Conservation (phyloP, 2,113 vertebrate genomes). For the Cyanistes caeruleus region DNA sequence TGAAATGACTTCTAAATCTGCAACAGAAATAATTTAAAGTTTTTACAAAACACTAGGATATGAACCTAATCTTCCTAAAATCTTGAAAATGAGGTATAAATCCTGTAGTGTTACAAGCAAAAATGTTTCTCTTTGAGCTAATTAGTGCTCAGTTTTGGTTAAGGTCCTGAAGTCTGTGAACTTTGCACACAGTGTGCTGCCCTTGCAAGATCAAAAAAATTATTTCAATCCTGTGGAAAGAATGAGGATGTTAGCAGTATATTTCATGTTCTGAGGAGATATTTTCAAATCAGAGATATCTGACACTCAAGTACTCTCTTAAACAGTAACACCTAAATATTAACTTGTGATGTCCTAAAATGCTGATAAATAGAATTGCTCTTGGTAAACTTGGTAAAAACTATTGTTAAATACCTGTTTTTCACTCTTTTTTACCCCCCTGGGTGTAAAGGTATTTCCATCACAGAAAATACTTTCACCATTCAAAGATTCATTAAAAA, state of each 20-base stretch:
- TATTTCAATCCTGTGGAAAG: not conserved
- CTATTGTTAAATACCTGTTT: not conserved
- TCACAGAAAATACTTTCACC: not conserved
- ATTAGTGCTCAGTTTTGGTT: not conserved
- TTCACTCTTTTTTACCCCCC: accelerated
- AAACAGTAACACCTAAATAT: not conserved
- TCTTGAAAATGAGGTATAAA: not conserved
- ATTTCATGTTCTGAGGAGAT: not conserved
- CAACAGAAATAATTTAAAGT: not conserved
- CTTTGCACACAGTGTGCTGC: not conserved
- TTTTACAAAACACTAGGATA: not conserved
- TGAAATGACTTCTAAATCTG: not conserved
- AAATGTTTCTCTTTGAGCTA: not conserved
- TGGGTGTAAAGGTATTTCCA: not conserved
- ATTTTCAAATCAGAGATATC: not conserved
- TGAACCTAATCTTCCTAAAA: not conserved
- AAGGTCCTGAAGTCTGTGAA: not conserved
- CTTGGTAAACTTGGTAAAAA: not conserved
- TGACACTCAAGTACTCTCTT: not conserved
- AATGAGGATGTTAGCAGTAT: not conserved
- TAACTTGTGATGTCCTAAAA: not conserved
- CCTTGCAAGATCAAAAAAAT: not conserved
- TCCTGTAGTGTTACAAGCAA: not conserved
- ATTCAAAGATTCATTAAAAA: not conserved
- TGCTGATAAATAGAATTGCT: accelerated